Percentiles rank a stretch among this genome's conserved stretches.
Evolutionary conservation across 2,888 invertebrate genomes (phyloP).

Genomic region (Drosophila rellima): DNA sequence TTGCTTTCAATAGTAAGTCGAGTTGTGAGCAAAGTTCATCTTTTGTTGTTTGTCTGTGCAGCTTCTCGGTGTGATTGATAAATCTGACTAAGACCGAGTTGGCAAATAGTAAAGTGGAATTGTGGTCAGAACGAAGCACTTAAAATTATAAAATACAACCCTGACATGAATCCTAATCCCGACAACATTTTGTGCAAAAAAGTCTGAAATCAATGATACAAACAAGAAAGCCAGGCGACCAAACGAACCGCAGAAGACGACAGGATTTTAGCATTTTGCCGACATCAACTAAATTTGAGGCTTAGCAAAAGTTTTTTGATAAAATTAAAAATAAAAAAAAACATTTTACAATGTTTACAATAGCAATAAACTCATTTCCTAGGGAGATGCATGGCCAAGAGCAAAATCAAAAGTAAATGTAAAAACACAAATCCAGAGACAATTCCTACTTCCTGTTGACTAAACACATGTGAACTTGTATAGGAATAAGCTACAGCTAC

Average conservation of each 20-base stretch:
- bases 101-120: conserved; percentile 23
- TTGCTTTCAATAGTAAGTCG: background rate
- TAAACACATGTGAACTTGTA: conserved; percentile 48
- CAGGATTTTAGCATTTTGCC: conserved; percentile 68
- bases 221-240: conserved; percentile 24
- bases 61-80: conserved; percentile 21
- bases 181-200: conserved; percentile 4
- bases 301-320: conserved; percentile 22
- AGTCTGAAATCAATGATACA: conserved; percentile 49
- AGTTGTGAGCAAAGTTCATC: background rate
- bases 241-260: conserved; percentile 62
- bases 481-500: conserved; percentile 19
- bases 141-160: conserved; percentile 47
- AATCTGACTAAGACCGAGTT: conserved; percentile 22
- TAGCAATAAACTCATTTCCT: conserved; percentile 70
- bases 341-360: conserved; percentile 71
- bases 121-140: conserved; percentile 44
- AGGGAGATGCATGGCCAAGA: conserved; percentile 4
- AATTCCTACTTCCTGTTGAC: conserved; percentile 50
- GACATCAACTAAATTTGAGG: conserved; percentile 47
- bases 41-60: background rate
- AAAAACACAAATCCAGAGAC: conserved; percentile 45
- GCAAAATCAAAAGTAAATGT: conserved; percentile 9
- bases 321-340: background rate
- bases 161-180: conserved; percentile 11